Conservation (phyloP, 2,113 vertebrate species). For the Pelecanus crispus region DNA sequence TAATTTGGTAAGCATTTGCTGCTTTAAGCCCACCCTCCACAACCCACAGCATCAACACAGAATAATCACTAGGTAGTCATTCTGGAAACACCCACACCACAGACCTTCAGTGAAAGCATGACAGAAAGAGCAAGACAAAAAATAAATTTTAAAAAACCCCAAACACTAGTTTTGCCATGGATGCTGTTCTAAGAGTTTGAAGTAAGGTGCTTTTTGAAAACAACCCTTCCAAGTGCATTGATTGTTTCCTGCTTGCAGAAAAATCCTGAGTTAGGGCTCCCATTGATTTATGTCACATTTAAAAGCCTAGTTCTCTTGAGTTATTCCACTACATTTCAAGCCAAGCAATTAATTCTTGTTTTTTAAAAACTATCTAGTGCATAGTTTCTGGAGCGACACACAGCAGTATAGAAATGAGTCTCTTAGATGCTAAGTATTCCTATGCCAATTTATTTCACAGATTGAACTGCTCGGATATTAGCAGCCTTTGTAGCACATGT, state of each 20-base stretch:
- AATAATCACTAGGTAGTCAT: not conserved
- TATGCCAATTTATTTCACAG: constrained; percentile 8
- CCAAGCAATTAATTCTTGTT: constrained; percentile 52
- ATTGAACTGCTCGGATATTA: constrained; percentile 12
- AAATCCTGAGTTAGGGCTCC: constrained; percentile 64
- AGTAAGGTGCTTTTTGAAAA: constrained; percentile 59
- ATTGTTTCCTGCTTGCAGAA: constrained; percentile 68
- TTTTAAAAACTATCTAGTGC: not conserved
- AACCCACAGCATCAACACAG: not conserved
- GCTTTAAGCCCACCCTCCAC: not conserved
- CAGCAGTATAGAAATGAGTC: constrained; percentile 5
- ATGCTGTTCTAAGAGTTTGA: constrained; percentile 25
- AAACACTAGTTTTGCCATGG: constrained; percentile 8
- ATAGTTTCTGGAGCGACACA: constrained; percentile 19
- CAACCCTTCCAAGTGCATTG: constrained; percentile 51
- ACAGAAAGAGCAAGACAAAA: not conserved
- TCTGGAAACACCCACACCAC: not conserved
- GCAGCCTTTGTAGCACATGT: not conserved
- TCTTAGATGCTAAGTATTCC: not conserved
- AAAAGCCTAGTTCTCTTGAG: constrained; percentile 67
- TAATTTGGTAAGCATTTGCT: not conserved
- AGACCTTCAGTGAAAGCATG: not conserved
- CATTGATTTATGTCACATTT: constrained; percentile 72
- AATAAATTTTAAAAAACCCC: not conserved
- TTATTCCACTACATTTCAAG: constrained; percentile 63